phyloP scores from a whole-genome alignment of 2,797 vertebrate species.

The Clarias pachynema region DNA sequence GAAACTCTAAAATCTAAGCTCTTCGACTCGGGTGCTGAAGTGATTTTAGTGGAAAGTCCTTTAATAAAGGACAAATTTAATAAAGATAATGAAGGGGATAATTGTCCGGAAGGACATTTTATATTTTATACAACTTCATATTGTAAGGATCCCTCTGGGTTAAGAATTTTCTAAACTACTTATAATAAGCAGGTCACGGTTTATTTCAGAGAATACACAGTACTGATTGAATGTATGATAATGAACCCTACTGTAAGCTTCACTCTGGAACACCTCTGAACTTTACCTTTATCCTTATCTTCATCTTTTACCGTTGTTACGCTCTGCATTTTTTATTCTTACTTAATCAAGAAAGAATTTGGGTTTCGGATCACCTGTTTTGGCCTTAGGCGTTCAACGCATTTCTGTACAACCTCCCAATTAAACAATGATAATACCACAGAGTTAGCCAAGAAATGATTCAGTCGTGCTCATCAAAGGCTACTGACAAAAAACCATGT shows the following conservation, averaged over 20 bases:
- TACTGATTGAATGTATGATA: not conserved
- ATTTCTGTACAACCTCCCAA: not conserved
- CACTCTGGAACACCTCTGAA: not conserved
- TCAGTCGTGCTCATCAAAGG: not conserved
- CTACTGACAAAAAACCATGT: not conserved
- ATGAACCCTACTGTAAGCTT: not conserved
- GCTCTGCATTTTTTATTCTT: not conserved
- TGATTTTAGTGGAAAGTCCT: not conserved
- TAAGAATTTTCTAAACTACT: not conserved
- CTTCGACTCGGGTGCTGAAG: not conserved
- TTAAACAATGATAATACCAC: not conserved
- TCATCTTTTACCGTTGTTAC: not conserved
- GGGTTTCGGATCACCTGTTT: not conserved
- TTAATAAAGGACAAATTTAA: not conserved
- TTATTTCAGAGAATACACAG: not conserved
- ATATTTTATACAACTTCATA: not conserved
- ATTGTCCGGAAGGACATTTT: not conserved
- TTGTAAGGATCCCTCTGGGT: not conserved
- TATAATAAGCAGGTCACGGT: not conserved
- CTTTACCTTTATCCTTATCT: too few species aligned
- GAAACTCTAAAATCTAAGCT: not conserved
- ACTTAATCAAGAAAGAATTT: not conserved
- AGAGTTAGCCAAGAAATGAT: not conserved
- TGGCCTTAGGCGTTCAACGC: not conserved
- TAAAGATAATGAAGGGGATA: conserved; percentile 19